A percentile compares a stretch with the other conserved stretches of the same genome.
phyloP scores from a whole-genome alignment of 2,113 vertebrate genomes.

The Coturnix japonica region DNA sequence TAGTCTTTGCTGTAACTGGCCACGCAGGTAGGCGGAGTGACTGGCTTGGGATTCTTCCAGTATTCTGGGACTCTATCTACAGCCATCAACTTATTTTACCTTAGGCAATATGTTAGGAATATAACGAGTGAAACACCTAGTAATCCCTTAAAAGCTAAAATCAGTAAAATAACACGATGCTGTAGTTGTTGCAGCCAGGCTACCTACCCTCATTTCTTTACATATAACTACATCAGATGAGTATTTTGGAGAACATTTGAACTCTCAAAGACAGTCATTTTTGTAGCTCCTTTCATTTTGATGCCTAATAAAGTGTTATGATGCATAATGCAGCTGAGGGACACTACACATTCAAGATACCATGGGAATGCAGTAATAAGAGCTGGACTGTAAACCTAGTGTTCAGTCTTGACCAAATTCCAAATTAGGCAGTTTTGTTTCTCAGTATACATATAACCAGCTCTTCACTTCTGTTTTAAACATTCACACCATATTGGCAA shows the following conservation, averaged over 20 bases:
- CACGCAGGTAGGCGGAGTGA: not conserved
- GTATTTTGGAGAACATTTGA: not conserved
- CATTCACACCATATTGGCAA: not conserved
- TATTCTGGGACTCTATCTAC: not conserved
- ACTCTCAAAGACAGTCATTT: not conserved
- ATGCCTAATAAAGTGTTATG: not conserved
- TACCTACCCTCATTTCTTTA: not conserved
- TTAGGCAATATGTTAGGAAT: not conserved
- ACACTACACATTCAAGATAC: not conserved
- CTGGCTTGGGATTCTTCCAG: not conserved
- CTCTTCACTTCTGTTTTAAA: conserved; percentile 8
- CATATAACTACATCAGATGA: not conserved
- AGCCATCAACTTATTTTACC: not conserved
- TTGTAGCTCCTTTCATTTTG: not conserved
- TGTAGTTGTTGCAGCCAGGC: not conserved
- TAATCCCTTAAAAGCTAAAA: not conserved
- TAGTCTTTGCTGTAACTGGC: not conserved
- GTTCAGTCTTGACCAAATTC: not conserved
- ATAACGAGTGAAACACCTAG: not conserved
- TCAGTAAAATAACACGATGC: not conserved
- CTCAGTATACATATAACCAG: not conserved
- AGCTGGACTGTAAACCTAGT: not conserved
- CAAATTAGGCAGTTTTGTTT: not conserved
- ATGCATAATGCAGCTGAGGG: not conserved
- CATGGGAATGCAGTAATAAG: not conserved